Base-by-base conservation (phyloP, 2,113 vertebrate genomes). In the Porphyrio hochstetteri region DNA sequence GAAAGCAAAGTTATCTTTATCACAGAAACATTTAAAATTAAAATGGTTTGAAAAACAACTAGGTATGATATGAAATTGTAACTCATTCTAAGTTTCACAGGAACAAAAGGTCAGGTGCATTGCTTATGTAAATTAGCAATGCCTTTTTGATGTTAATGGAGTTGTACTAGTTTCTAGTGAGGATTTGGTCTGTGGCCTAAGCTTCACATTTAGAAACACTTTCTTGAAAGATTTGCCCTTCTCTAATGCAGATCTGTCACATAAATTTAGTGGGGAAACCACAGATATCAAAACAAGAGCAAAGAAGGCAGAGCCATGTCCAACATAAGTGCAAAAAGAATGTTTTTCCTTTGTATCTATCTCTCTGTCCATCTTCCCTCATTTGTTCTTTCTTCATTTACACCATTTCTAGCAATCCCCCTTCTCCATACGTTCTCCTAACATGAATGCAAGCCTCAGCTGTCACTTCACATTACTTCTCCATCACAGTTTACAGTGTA, bases 21-120 rank as follows among this genome's bases (percentile, higher is more conserved):
- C 74, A 88, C 40, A 96, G 78, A 94, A 97, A 80, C 35, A 83
- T 91, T 96, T 95, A 91, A 90, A 95, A 50, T 55, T 3, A 92
- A 97, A 94, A 93, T 91, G 79, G 29, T 82, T 92, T 95, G 55
- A 88, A 91, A 86, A 94, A 94, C 81, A 95, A 46, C 82, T 29
- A 21, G 14, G 29, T 85, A 65, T 31, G 42, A 53, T 87, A 75
- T 85, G 88, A 83, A 89, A 93, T 55, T 76, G 72, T 77, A 97
- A 95, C 86, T 74, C 15, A 56, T 81, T 83, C 88, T 75, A 76
- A 88, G 61, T 89, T 94, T 75, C 67, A 65, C 42, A 85, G 86
- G 87, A 95, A 88, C 75, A 89, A 76, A 93, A 96, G 93, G 90
- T 96, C 94, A 96, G 81, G 74, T 44, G 33, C 52, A 82, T 10